Conservation (phyloP, 2,113 vertebrate genomes). For the Hirundichthys speculiger region DNA sequence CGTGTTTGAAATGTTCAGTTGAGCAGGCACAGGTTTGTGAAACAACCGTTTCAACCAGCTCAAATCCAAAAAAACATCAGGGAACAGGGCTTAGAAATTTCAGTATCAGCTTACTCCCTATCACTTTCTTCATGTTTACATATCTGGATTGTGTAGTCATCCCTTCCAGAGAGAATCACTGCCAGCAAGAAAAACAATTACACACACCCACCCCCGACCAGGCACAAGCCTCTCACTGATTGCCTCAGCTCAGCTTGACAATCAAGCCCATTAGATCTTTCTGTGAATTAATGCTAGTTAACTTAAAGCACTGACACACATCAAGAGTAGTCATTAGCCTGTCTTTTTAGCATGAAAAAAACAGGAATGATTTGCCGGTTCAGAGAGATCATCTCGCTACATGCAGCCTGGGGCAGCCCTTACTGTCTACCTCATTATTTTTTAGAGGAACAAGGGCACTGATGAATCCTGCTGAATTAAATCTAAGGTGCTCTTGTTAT, state of each 20-base stretch:
- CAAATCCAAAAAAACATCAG: conserved; percentile 22
- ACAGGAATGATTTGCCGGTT: conserved; percentile 75
- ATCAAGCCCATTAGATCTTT: conserved; percentile 72
- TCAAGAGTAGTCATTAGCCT: conserved; percentile 72
- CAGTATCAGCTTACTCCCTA: conserved; percentile 49
- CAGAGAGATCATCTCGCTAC: conserved; percentile 81
- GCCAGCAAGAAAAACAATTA: conserved; percentile 80
- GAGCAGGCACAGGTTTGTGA: conserved; percentile 41
- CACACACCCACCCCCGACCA: conserved; percentile 29
- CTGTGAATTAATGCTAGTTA: conserved; percentile 71
- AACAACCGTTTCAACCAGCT: conserved; percentile 31
- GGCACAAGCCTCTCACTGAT: conserved; percentile 61
- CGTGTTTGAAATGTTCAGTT: conserved; percentile 52
- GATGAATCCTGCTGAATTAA: conserved; percentile 77
- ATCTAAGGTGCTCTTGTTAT: conserved; percentile 70
- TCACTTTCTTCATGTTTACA: conserved; percentile 69
- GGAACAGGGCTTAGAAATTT: conserved; percentile 36
- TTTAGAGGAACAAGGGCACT: conserved; percentile 71
- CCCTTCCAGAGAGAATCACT: conserved; percentile 67
- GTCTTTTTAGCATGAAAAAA: conserved; percentile 75
- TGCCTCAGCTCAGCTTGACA: conserved; percentile 65
- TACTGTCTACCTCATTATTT: conserved; percentile 76
- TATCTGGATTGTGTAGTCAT: conserved; percentile 73
- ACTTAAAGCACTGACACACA: conserved; percentile 71
- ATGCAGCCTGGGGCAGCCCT: conserved; percentile 66